phyloP scores from a whole-genome alignment of 2,888 invertebrate species.

The Serripes groenlandicus region DNA sequence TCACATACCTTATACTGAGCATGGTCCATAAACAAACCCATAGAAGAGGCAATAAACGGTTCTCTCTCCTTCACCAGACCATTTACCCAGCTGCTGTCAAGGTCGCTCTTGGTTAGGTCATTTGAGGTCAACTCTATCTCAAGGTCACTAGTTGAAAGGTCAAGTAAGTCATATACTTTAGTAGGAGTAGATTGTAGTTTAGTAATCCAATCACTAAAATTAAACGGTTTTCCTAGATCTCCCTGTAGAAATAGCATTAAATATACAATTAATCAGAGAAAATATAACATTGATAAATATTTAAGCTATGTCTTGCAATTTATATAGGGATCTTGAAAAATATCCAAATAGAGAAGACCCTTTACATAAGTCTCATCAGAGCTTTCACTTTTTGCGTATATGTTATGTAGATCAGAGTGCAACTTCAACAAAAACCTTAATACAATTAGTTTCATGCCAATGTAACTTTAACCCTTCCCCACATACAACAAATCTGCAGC shows the following conservation, averaged over 20 bases:
- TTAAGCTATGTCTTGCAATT: no score
- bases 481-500: no score
- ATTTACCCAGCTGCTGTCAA: conserved; percentile 53
- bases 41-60: conserved; percentile 15
- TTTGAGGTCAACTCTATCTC: not conserved
- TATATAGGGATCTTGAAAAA: no score
- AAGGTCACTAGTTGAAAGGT: conserved; percentile 39
- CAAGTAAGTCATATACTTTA: conserved; percentile 34
- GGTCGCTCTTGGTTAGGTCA: conserved; percentile 16
- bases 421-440: no score
- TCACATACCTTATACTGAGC: conserved; percentile 40
- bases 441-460: no score
- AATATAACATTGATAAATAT: no score
- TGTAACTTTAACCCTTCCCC: no score
- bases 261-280: no score
- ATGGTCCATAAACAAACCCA: conserved; percentile 42
- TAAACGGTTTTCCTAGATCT: conserved; percentile 17
- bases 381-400: no score
- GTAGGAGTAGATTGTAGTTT: conserved; percentile 8
- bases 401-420: no score
- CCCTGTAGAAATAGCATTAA: conserved; percentile 11
- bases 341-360: no score
- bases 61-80: conserved; percentile 21
- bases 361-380: no score
- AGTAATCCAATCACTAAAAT: conserved; percentile 30